Conservation (phyloP, 2,888 invertebrate species). For the Lepidochrysops patricia region DNA sequence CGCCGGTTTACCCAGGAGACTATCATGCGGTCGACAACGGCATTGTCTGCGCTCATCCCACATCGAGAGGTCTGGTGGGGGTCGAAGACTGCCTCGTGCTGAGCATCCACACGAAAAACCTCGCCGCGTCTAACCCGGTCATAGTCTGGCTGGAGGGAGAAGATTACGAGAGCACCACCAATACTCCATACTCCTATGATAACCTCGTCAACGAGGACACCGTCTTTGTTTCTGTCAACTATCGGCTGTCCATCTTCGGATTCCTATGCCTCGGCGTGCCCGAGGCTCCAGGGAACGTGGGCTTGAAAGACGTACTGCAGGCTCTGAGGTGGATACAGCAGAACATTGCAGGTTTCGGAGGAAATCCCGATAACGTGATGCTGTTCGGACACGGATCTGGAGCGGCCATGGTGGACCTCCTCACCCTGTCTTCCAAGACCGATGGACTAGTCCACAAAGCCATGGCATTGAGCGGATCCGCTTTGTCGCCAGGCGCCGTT, state of each 20-base stretch:
- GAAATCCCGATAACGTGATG: constrained; percentile 83
- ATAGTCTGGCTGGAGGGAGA: constrained; percentile 56
- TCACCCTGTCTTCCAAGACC: constrained; percentile 46
- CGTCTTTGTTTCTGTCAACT: constrained; percentile 78
- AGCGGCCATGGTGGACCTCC: constrained; percentile 71
- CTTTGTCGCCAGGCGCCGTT: constrained; percentile 55
- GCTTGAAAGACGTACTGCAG: constrained; percentile 87
- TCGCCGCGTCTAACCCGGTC: constrained; percentile 45
- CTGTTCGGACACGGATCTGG: constrained; percentile 88
- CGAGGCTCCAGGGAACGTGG: constrained; percentile 86
- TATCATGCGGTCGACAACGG: constrained; percentile 38
- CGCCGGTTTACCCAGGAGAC: constrained; percentile 31
- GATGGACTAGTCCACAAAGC: constrained; percentile 49
- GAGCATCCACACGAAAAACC: constrained; percentile 45
- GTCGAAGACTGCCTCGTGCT: constrained; percentile 55
- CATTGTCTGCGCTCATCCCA: constrained; percentile 50
- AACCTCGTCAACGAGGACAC: constrained; percentile 78
- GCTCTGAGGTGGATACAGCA: constrained; percentile 83
- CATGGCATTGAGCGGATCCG: constrained; percentile 55
- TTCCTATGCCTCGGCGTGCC: constrained; percentile 76
- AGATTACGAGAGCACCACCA: constrained; percentile 38
- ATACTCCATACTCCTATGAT: constrained; percentile 51
- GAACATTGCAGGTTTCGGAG: constrained; percentile 83
- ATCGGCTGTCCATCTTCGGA: constrained; percentile 83
- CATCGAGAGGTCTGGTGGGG: constrained; percentile 44